Percentiles rank a stretch among this genome's conserved stretches.
Conservation (phyloP, 2,113 vertebrate genomes). For the Corythaeola cristata region DNA sequence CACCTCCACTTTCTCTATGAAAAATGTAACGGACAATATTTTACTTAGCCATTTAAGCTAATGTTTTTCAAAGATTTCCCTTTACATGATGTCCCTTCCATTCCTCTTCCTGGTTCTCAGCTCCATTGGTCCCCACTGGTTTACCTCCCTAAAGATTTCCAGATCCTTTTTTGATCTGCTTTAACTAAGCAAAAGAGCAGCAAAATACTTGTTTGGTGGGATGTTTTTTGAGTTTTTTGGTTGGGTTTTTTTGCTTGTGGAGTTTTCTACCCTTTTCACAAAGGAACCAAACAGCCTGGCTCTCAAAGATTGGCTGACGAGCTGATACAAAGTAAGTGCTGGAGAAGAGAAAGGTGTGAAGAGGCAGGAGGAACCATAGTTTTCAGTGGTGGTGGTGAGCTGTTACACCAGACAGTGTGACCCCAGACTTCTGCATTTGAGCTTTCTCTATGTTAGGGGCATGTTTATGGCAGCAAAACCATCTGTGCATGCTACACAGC, state of each 20-base stretch:
- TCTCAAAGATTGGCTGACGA: background rate
- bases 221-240: too few relatives aligned
- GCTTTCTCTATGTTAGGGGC: background rate
- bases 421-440: background rate
- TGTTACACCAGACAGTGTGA: background rate
- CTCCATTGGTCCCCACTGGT: background rate
- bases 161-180: background rate
- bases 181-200: background rate
- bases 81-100: background rate
- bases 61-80: background rate
- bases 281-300: background rate
- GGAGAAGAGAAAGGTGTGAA: background rate
- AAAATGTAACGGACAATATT: background rate
- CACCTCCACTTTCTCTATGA: background rate
- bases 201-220: background rate
- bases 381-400: background rate
- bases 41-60: background rate
- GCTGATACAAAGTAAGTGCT: background rate
- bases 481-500: too few relatives aligned
- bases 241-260: background rate
- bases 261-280: background rate
- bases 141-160: background rate
- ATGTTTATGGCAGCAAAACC: background rate
- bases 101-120: background rate
- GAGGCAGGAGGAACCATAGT: background rate